Evolutionary conservation across 2,888 invertebrate species (phyloP).

Genomic region (Pandemis heparana): DNA sequence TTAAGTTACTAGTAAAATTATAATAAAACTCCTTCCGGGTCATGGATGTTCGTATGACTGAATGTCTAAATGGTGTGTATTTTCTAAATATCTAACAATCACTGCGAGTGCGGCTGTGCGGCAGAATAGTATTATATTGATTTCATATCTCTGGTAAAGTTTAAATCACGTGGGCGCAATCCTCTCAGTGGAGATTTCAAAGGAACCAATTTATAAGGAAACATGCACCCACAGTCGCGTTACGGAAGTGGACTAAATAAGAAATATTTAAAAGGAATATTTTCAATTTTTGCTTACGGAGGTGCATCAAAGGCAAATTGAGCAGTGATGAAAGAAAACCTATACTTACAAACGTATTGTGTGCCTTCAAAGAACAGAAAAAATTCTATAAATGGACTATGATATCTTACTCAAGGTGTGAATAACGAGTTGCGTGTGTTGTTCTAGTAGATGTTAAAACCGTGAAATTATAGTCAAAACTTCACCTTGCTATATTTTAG

Average conservation of each 20-base stretch:
- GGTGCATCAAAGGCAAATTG: background rate
- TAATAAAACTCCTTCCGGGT: no score
- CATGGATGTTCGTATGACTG: no score
- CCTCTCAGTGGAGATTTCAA: slow-evolving; percentile 14
- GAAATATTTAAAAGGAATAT: background rate
- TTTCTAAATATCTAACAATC: background rate
- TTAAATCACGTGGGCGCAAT: slow-evolving; percentile 12
- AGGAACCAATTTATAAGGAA: slow-evolving; percentile 10
- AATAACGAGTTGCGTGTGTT: background rate
- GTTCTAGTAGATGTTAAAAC: background rate
- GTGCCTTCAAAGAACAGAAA: background rate
- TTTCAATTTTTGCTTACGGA: background rate
- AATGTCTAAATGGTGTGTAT: no score
- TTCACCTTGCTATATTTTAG: no score
- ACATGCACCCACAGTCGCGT: slow-evolving; percentile 1
- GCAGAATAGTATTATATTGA: background rate
- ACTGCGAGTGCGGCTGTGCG: background rate
- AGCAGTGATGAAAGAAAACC: background rate
- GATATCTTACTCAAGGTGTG: background rate
- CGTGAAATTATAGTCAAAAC: no score
- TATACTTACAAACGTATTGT: background rate
- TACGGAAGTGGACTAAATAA: background rate
- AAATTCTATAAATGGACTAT: background rate
- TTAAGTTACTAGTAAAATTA: no score
- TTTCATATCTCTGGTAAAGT: background rate